Conservation (phyloP, 1,140 invertebrate genomes). For the Whitmania pigra region DNA sequence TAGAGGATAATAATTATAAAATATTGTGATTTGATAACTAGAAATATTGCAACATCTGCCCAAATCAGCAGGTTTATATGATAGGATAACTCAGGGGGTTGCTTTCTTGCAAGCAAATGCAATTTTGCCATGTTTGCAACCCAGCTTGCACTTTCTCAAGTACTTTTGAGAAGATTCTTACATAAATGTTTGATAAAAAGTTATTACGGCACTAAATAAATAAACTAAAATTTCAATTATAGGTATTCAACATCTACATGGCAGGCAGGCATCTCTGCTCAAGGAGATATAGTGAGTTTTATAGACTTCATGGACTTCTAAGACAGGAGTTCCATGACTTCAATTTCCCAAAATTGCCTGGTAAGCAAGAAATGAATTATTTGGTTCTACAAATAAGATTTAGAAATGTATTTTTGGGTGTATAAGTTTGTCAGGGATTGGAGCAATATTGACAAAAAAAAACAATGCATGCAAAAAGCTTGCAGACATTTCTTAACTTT, state of each 20-base stretch:
- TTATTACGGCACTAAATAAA: not conserved
- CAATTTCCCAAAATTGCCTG: constrained; percentile 91
- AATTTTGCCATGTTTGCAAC: too few relatives aligned
- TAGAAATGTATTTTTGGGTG: too few relatives aligned
- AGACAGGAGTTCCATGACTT: constrained; percentile 95
- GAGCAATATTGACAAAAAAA: too few relatives aligned
- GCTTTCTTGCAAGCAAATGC: not conserved
- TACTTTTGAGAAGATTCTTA: too few relatives aligned
- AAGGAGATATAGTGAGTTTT: constrained; percentile 85
- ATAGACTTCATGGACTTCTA: constrained; percentile 70
- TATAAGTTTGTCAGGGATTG: too few relatives aligned
- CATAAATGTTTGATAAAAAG: too few relatives aligned
- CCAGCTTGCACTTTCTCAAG: too few relatives aligned
- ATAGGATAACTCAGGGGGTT: too few relatives aligned
- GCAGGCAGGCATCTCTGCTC: constrained; percentile 92
- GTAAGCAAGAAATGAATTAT: constrained; percentile 49
- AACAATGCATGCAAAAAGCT: too few relatives aligned
- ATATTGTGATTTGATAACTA: not conserved
- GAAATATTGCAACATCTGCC: not conserved
- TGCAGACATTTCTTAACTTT: too few relatives aligned
- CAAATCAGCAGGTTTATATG: not conserved
- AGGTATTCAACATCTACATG: constrained; percentile 96
- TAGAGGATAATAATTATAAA: not conserved
- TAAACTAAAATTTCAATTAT: constrained; percentile 25
- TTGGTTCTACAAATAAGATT: too few relatives aligned